Conservation (phyloP, 2,888 invertebrate species). For the Luperina testacea region DNA sequence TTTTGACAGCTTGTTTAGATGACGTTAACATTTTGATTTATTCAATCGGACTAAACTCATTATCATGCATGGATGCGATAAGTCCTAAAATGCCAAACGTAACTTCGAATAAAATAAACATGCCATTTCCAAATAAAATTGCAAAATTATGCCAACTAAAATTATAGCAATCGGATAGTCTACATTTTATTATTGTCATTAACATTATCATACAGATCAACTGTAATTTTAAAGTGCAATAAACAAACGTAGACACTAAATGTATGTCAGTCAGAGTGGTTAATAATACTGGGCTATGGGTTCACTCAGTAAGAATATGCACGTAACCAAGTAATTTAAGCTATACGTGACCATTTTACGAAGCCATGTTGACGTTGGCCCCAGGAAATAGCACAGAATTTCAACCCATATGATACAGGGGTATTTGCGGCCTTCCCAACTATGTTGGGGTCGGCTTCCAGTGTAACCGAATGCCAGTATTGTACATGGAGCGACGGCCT, state of each 20-base stretch:
- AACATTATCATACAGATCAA: slow-evolving; percentile 5
- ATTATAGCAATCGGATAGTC: not conserved
- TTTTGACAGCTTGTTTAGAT: slow-evolving; percentile 2
- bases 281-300: not conserved
- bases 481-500: too few relatives aligned
- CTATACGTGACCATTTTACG: slow-evolving; percentile 38
- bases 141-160: not conserved
- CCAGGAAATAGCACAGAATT: not conserved
- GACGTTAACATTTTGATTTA: not conserved
- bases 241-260: slow-evolving; percentile 8
- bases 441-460: too few relatives aligned
- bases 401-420: not conserved
- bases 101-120: not conserved
- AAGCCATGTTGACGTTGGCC: slow-evolving; percentile 14
- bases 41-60: slow-evolving; percentile 1
- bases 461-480: too few relatives aligned
- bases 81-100: not conserved
- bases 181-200: not conserved
- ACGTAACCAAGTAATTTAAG: slow-evolving; percentile 19
- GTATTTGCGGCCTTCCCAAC: too few relatives aligned
- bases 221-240: not conserved
- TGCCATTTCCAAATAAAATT: not conserved
- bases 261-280: slow-evolving; percentile 16
- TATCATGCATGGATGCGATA: not conserved
- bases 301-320: slow-evolving; percentile 20